Percentiles rank a stretch among this genome's conserved stretches.
phyloP scores from a whole-genome alignment of 1,140 invertebrate genomes.

The Papilio machaon region DNA sequence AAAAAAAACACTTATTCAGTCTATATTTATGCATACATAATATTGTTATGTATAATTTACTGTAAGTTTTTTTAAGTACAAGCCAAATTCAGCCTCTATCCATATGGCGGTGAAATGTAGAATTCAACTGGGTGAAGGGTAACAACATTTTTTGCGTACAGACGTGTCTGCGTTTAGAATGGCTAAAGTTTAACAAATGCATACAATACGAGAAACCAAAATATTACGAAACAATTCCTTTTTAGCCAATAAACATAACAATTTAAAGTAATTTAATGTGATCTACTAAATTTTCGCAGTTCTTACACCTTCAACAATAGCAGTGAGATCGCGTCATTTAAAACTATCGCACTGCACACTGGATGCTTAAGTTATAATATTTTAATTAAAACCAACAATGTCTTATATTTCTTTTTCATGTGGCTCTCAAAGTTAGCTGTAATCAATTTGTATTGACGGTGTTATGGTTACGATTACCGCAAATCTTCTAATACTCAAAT shows the following conservation, averaged over 20 bases:
- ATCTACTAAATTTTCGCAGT: neutral
- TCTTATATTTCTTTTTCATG: neutral
- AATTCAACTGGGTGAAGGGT: neutral
- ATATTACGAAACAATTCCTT: neutral
- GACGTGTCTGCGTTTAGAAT: neutral
- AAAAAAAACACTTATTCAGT: neutral
- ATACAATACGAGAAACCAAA: neutral
- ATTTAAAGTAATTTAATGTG: neutral
- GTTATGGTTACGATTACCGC: neutral
- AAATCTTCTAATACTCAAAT: neutral
- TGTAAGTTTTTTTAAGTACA: neutral
- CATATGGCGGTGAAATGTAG: neutral
- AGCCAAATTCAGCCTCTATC: neutral
- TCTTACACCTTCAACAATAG: neutral
- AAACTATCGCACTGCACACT: neutral
- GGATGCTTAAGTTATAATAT: neutral
- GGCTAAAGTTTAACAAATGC: conserved; percentile 1
- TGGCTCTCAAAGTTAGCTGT: neutral
- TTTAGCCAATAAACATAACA: neutral
- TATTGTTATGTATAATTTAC: neutral
- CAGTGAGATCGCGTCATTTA: neutral
- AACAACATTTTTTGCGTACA: conserved; percentile 22
- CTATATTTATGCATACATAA: neutral
- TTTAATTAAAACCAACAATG: neutral
- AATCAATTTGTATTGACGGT: neutral